Conservation (phyloP, 1,140 invertebrate genomes). For the Aphis craccivora region DNA sequence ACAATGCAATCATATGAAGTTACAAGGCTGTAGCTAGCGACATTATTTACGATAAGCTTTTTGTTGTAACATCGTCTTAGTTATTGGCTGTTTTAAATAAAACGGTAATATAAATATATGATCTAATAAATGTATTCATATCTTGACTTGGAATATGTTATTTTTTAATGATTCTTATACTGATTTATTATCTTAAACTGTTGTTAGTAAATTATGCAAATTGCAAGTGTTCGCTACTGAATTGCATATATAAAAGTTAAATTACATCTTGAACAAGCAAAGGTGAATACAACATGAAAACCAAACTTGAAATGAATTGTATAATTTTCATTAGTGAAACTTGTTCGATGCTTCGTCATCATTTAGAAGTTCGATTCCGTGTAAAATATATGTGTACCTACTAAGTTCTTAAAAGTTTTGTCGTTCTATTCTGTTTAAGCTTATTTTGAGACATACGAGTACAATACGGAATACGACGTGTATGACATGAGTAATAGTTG, state of each 20-base stretch:
- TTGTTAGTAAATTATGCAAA: not conserved
- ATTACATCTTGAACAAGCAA: not conserved
- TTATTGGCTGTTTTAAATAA: not conserved
- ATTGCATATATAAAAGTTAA: not conserved
- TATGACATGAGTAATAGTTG: not conserved
- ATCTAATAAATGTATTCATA: not conserved
- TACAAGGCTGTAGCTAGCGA: not conserved
- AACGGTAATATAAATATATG: not conserved
- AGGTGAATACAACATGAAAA: not conserved
- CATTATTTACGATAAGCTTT: not conserved
- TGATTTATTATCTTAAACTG: not conserved
- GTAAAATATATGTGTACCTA: not conserved
- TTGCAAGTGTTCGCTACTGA: not conserved
- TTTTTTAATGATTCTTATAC: not conserved
- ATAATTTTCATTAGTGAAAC: not conserved
- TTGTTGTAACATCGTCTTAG: not conserved
- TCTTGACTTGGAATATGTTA: not conserved
- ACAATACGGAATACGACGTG: not conserved
- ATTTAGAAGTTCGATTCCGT: not conserved
- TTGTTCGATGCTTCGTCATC: not conserved
- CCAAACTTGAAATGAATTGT: not conserved
- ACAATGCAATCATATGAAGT: not conserved
- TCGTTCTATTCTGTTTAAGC: not conserved
- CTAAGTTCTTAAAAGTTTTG: conserved; percentile 5
- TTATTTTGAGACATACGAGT: not conserved